Base-by-base conservation (phyloP, 2,113 vertebrate genomes). In the Festucalex cinctus region DNA sequence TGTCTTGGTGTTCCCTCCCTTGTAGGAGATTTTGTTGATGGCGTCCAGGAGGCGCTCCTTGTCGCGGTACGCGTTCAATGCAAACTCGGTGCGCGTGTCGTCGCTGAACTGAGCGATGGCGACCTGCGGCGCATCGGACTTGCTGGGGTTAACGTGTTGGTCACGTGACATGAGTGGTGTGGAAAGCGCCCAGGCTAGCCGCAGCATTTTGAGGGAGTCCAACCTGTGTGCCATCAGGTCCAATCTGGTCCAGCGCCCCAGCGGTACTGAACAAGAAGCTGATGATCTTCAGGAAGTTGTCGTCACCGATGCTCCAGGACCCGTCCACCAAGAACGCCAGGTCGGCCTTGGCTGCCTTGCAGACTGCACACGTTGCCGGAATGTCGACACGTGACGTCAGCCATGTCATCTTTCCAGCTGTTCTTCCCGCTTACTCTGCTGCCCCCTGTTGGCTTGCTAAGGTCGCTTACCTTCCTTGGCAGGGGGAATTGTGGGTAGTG, bases 1-100 rank as follows among this genome's bases (percentile, higher is more conserved):
- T 88, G 96, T 99, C 92, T 96, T 98, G 59, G 96, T 98, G 83
- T 98, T 98, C 74, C 97, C 97, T 78, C 96, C 97, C 91, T 99
- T 99, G 89, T 99, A 99, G 28, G 92, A 84, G 86, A 99, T 95
- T 63, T 48, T 88, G 76, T 94, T 94, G 86, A 99, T 94, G 62
- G 95, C 96, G 10, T 96, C 93, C 74, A 99, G 92, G 72, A 99
- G 93, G 10, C 84, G 91, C 79, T 96, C 94, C 73, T 98, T 98
- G 75, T 92, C 85, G 60, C 76, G 88, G 77, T 97, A 94, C 0
- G 95, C 88, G 82, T 94, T 93, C 49, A 99, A 86, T 65, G 93
- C 94, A 86, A 98, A 98, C 88, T 99, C 96, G 1, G 97, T 99
- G 41, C 96, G 92, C 57, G 97, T 91, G 73, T 99, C 96, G 56